Evolutionary conservation across 2,888 invertebrate genomes (phyloP).

Genomic region (Noctua janthina): DNA sequence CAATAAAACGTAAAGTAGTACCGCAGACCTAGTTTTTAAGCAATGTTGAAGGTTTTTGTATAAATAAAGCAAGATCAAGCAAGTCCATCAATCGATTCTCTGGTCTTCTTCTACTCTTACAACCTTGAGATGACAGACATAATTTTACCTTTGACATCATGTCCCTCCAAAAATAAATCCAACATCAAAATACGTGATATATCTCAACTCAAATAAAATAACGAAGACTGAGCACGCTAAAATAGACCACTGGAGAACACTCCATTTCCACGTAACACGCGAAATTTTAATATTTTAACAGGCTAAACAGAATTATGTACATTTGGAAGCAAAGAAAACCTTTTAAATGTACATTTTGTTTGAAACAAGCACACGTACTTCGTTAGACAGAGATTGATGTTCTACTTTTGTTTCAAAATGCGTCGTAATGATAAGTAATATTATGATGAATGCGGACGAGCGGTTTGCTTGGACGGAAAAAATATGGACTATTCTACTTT

Average conservation of each 20-base stretch:
- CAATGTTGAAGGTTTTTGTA: no score
- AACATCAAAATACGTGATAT: conserved; percentile 16
- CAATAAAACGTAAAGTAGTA: no score
- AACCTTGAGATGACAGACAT: neutral
- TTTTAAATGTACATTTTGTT: conserved; percentile 67
- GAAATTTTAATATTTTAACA: conserved; percentile 58
- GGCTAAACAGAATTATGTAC: conserved; percentile 49
- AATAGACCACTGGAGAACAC: conserved; percentile 45
- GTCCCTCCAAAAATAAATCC: conserved; percentile 1
- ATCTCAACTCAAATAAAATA: conserved; percentile 12
- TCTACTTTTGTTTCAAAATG: conserved; percentile 76
- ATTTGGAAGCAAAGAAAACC: conserved; percentile 64
- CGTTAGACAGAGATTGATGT: conserved; percentile 79
- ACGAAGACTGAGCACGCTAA: conserved; percentile 42
- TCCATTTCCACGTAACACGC: conserved; percentile 45
- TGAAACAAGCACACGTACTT: conserved; percentile 67
- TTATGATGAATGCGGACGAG: conserved; percentile 75
- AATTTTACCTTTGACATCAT: neutral
- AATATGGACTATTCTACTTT: conserved; percentile 1
- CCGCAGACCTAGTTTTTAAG: no score
- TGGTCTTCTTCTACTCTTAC: no score
- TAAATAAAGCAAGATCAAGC: no score
- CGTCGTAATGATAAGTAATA: conserved; percentile 79
- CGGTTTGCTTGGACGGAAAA: conserved; percentile 24
- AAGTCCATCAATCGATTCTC: no score